Evolutionary conservation across 2,113 vertebrate species (phyloP).

Genomic region (Phalacrocorax carbo): DNA sequence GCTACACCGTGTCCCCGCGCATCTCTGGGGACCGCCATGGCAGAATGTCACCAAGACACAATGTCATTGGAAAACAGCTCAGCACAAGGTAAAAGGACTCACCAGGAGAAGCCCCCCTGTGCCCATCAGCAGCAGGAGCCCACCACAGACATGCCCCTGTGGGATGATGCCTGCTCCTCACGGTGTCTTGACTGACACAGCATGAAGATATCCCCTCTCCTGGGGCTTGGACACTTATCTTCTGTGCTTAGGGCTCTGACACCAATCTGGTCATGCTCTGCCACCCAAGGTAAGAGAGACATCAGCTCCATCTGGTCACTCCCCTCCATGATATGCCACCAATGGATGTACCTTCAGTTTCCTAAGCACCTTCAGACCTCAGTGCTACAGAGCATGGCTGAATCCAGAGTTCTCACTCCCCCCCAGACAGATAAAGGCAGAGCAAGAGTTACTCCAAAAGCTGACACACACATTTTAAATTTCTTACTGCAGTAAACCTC

Average conservation of each 20-base stretch:
- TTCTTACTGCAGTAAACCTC: conserved; percentile 4
- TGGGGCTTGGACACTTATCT: neutral
- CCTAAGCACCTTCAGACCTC: neutral
- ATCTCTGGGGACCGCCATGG: accelerated
- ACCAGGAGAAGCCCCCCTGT: neutral
- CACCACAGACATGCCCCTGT: accelerated
- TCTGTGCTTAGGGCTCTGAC: neutral
- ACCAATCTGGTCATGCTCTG: neutral
- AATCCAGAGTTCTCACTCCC: neutral
- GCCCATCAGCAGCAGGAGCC: neutral
- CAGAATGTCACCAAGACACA: neutral
- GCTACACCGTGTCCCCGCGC: neutral
- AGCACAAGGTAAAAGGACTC: neutral
- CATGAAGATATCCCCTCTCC: neutral
- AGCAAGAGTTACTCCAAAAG: neutral
- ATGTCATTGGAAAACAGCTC: neutral
- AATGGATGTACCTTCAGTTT: neutral
- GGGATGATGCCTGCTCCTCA: neutral
- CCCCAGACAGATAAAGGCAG: neutral
- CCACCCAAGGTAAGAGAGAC: neutral
- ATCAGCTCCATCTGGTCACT: neutral
- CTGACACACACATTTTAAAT: neutral
- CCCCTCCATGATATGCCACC: accelerated
- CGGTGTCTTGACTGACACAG: accelerated
- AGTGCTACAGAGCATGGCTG: neutral